Evolutionary conservation across 2,888 invertebrate genomes (phyloP).

Genomic region (Colostygia pectinataria): DNA sequence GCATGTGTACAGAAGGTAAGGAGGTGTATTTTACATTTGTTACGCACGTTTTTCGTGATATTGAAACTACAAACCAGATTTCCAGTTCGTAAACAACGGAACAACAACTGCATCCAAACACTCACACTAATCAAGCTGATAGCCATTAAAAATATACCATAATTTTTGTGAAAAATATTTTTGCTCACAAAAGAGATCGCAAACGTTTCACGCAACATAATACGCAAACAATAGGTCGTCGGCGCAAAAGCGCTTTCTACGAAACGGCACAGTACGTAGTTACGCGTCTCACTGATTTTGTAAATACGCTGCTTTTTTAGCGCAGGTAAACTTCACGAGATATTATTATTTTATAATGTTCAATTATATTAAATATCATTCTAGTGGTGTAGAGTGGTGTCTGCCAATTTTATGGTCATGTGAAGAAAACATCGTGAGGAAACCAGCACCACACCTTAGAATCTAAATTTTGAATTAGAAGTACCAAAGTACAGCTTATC

Average conservation of each 20-base stretch:
- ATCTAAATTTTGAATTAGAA: too few relatives aligned
- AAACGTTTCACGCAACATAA: slow-evolving; percentile 62
- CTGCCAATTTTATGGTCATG: too few relatives aligned
- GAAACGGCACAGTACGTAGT: slow-evolving; percentile 53
- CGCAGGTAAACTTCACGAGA: slow-evolving; percentile 52
- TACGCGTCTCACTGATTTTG: slow-evolving; percentile 62
- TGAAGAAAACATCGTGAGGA: too few relatives aligned
- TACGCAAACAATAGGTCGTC: slow-evolving; percentile 55
- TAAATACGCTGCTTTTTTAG: slow-evolving; percentile 53
- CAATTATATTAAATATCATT: too few relatives aligned
- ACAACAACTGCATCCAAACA: slow-evolving; percentile 28
- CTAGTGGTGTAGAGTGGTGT: too few relatives aligned
- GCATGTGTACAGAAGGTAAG: too few relatives aligned
- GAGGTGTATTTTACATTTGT: too few relatives aligned
- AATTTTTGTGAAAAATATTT: slow-evolving; percentile 29
- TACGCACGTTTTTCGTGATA: too few relatives aligned
- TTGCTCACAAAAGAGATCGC: slow-evolving; percentile 46
- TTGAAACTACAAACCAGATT: too few relatives aligned
- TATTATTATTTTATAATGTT: too few relatives aligned
- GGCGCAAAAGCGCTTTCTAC: slow-evolving; percentile 54
- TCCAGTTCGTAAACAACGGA: neutral
- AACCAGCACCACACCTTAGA: too few relatives aligned
- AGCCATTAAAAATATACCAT: slow-evolving; percentile 30
- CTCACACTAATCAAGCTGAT: slow-evolving; percentile 28
- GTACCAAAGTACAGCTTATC: too few relatives aligned